Evolutionary conservation across 2,113 vertebrate genomes (phyloP).

Genomic region (Scomber scombrus): DNA sequence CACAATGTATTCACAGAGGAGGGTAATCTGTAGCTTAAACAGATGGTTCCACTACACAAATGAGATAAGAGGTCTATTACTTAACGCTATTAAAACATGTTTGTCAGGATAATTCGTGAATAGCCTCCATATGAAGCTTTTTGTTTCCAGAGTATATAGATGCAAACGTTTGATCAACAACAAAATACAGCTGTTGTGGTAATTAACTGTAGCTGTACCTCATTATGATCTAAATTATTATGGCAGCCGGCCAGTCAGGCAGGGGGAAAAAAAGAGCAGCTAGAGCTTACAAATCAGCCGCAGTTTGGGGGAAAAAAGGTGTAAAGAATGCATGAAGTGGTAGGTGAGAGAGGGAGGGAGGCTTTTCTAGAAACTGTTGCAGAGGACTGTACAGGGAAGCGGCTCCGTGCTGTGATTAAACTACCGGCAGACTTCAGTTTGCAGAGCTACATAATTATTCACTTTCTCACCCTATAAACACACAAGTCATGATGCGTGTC

Average conservation of each 20-base stretch:
- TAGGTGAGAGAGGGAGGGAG: constrained; percentile 23
- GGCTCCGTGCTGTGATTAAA: constrained; percentile 49
- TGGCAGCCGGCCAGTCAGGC: constrained; percentile 62
- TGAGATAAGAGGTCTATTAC: constrained; percentile 64
- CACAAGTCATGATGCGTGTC: constrained; percentile 60
- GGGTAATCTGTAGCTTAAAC: constrained; percentile 71
- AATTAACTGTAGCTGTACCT: constrained; percentile 78
- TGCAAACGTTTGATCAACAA: constrained; percentile 58
- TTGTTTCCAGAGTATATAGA: constrained; percentile 35
- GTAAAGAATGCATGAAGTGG: constrained; percentile 53
- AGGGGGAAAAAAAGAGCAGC: constrained; percentile 42
- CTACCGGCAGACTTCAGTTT: constrained; percentile 37
- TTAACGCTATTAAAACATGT: constrained; percentile 62
- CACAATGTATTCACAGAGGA: constrained; percentile 60
- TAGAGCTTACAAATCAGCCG: constrained; percentile 48
- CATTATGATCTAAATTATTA: constrained; percentile 75
- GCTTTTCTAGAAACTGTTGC: constrained; percentile 49
- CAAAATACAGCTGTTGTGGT: constrained; percentile 65
- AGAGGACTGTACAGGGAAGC: constrained; percentile 38
- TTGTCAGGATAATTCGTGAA: constrained; percentile 59
- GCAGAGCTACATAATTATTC: constrained; percentile 55
- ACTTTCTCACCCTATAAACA: constrained; percentile 37
- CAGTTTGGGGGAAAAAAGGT: constrained; percentile 40
- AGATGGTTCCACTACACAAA: constrained; percentile 73
- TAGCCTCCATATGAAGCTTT: constrained; percentile 24